Evolutionary conservation across 2,113 vertebrate genomes (phyloP), one percentile per base, ranked within the genome.

Genomic region (Blennius ocellaris): DNA sequence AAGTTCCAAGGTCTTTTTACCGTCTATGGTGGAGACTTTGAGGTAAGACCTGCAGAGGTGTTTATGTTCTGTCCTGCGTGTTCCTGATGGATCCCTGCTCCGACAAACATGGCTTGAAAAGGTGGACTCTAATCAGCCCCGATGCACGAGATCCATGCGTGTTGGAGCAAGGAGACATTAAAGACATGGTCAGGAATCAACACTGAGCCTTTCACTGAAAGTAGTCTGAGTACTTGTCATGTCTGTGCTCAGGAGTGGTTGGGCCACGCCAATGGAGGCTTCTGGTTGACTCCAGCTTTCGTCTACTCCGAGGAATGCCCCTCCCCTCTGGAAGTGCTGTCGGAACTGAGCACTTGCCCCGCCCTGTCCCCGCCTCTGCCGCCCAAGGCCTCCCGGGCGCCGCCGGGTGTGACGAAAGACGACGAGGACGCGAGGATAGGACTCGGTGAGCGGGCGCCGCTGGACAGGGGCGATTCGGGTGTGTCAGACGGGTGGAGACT

Each of bases 1-100:
- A 96, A 94, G 79, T 97, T 96, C 48, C 83, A 93, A 58, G 95
- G 92, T 6, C 95, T 97, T 45, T 96, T 97, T 65, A 95, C 93
- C 1, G 93, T 94, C 47, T 94, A 96, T 79, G 93, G 93, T 45
- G 96, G 96, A 3, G 92, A 97, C 76, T 96, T 97, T 76, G 89
- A 96, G 95, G 96, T 96, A 93, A 78, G 62, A 76, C 15, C 21
- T 2, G 21, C 21, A 30, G 21, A 30, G 21, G 21, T 30, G 21
- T 30, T 30, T 2, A 30, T 30, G 2, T 2, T 30, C 21, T 2
- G 21, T 30, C 21, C 4, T 30, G 21, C 21, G 4, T 30, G 21
- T 30, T 30, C 4, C 21, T 30, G 21, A 30, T 30, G 21, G 21
- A 30, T 30, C 21, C 21, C 21, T 30, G 21, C 21, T 30, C 21